Conservation (phyloP, 2,888 invertebrate genomes). For the Halocaridina rubra region DNA sequence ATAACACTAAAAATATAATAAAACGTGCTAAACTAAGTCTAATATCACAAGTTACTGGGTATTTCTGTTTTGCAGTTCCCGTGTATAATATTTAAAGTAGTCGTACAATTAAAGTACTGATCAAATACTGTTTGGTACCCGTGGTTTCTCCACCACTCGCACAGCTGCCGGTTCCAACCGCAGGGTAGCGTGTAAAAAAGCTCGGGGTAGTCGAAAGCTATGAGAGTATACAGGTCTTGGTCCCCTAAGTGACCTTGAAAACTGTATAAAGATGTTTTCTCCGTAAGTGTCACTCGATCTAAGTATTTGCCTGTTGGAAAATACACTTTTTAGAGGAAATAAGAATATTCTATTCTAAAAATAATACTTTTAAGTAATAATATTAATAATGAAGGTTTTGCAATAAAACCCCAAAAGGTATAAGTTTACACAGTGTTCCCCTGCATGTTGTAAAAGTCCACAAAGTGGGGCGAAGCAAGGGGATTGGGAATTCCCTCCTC, state of each 20-base stretch:
- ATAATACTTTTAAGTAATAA: too few relatives aligned
- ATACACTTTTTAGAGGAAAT: too few relatives aligned
- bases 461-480: too few relatives aligned
- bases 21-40: too few relatives aligned
- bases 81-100: slow-evolving; percentile 77
- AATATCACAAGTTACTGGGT: slow-evolving; percentile 68
- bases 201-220: slow-evolving; percentile 78
- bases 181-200: slow-evolving; percentile 81
- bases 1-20: too few relatives aligned
- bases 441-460: too few relatives aligned
- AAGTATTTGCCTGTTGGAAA: slow-evolving; percentile 43
- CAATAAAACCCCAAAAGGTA: too few relatives aligned
- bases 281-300: slow-evolving; percentile 50
- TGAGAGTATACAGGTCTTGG: slow-evolving; percentile 82
- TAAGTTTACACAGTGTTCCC: too few relatives aligned
- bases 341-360: too few relatives aligned
- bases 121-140: slow-evolving; percentile 79
- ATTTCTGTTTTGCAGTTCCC: slow-evolving; percentile 82
- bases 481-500: too few relatives aligned
- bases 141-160: slow-evolving; percentile 83
- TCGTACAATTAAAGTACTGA: slow-evolving; percentile 78
- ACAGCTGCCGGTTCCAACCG: slow-evolving; percentile 84
- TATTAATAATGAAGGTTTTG: too few relatives aligned
- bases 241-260: slow-evolving; percentile 80
- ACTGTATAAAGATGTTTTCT: slow-evolving; percentile 68